phyloP scores from a whole-genome alignment of 2,797 vertebrate species.

The Sciaenops ocellatus region DNA sequence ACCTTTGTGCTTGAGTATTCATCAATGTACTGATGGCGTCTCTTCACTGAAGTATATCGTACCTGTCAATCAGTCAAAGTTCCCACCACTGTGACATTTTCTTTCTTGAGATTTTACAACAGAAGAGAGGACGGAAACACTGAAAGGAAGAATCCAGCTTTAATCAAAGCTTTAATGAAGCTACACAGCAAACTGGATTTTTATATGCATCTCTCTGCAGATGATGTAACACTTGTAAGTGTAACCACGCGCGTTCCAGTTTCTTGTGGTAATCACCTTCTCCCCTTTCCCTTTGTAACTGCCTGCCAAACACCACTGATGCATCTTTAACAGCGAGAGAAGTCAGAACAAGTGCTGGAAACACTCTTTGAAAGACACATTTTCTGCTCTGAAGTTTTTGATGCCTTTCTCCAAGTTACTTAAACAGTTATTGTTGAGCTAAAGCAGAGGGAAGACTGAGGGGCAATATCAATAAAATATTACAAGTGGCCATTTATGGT shows the following conservation, averaged over 20 bases:
- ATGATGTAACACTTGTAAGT: slow-evolving; percentile 44
- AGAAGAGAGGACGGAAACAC: not conserved
- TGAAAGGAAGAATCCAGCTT: not conserved
- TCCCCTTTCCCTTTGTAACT: slow-evolving; percentile 35
- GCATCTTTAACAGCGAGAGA: slow-evolving; percentile 42
- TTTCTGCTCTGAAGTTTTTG: not conserved
- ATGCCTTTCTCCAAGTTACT: not conserved
- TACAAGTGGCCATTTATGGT: slow-evolving; percentile 26
- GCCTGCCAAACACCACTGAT: slow-evolving; percentile 44
- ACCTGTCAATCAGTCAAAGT: not conserved
- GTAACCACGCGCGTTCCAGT: slow-evolving; percentile 25
- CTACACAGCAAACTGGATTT: not conserved
- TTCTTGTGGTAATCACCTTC: slow-evolving; percentile 40
- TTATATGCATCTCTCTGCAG: slow-evolving; percentile 19
- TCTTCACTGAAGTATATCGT: not conserved
- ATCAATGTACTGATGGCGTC: not conserved
- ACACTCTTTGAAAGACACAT: not conserved
- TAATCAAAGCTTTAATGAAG: not conserved
- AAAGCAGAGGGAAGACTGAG: slow-evolving; percentile 26
- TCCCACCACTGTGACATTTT: not conserved
- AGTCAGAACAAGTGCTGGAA: slow-evolving; percentile 30
- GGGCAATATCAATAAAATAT: slow-evolving; percentile 23
- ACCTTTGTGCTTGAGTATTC: not conserved
- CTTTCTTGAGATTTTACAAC: not conserved
- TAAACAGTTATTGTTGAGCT: not conserved